Evolutionary conservation across 1,140 invertebrate species (phyloP).

Genomic region (Matsumurasca onukii): DNA sequence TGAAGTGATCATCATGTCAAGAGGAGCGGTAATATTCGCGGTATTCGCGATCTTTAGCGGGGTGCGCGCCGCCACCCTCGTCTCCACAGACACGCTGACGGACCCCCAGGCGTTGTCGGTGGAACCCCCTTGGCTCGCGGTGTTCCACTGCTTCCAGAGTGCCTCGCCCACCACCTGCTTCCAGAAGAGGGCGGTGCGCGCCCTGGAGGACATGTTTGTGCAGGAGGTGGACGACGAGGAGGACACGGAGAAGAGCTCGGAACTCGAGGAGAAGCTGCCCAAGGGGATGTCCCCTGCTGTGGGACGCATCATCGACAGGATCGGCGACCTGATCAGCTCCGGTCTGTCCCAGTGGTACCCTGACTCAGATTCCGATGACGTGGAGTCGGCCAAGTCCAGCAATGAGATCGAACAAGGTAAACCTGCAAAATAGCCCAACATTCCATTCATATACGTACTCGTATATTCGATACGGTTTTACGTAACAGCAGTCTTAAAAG

Average conservation of each 20-base stretch:
- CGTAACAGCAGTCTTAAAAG: too few relatives aligned
- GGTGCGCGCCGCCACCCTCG: not conserved
- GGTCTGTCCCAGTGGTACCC: constrained; percentile 30
- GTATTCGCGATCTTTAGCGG: not conserved
- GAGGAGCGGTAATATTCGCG: not conserved
- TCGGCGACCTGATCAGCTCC: constrained; percentile 26
- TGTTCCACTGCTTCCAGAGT: constrained; percentile 26
- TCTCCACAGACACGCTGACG: not conserved
- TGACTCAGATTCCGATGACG: constrained; percentile 6
- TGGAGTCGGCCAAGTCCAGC: not conserved
- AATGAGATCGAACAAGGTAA: constrained; percentile 26
- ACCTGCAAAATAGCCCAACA: too few relatives aligned
- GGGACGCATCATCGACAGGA: constrained; percentile 23
- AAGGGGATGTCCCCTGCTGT: constrained; percentile 26
- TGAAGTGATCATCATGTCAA: too few relatives aligned
- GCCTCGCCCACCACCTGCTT: constrained; percentile 23
- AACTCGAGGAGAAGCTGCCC: constrained; percentile 7
- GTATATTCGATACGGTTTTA: too few relatives aligned
- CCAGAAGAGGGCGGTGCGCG: constrained; percentile 27
- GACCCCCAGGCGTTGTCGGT: constrained; percentile 9
- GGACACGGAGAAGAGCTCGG: not conserved
- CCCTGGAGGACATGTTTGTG: constrained; percentile 16
- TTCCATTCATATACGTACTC: too few relatives aligned
- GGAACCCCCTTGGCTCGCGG: constrained; percentile 5
- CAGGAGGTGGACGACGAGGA: not conserved